phyloP scores from a whole-genome alignment of 35 echinoderm and acorn worm genomes.

The Stichopus chloronotus region DNA sequence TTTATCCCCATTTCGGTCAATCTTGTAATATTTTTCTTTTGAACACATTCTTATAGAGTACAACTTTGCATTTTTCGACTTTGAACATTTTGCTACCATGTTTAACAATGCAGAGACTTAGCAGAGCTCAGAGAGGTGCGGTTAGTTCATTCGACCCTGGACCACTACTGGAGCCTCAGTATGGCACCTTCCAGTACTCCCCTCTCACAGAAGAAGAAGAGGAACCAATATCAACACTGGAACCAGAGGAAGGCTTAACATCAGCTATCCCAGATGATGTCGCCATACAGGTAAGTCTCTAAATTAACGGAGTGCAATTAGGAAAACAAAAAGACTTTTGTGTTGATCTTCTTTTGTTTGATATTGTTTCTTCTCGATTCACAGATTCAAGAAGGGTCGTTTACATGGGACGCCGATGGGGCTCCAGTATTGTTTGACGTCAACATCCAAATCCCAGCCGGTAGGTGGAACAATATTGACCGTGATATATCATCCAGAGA shows the following conservation, averaged over 20 bases:
- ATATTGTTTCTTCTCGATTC: slow-evolving; percentile 8
- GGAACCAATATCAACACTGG: too few relatives aligned
- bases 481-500: background rate
- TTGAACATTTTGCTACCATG: too few relatives aligned
- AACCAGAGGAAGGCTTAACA: background rate
- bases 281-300: slow-evolving; percentile 11
- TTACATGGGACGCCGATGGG: slow-evolving; percentile 65
- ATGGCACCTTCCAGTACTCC: background rate
- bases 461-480: slow-evolving; percentile 45
- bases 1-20: too few relatives aligned
- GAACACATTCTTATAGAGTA: too few relatives aligned
- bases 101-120: background rate
- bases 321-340: background rate
- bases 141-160: background rate
- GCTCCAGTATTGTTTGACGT: slow-evolving; percentile 50
- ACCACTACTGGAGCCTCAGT: background rate
- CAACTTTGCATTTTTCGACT: too few relatives aligned
- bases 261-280: background rate
- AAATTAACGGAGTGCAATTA: background rate
- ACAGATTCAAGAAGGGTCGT: slow-evolving; percentile 64
- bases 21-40: too few relatives aligned
- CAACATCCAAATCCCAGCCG: slow-evolving; percentile 70
- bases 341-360: background rate
- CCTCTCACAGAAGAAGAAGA: background rate
- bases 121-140: background rate